Conservation (phyloP, 2,113 vertebrate genomes). For the Tichodroma muraria region DNA sequence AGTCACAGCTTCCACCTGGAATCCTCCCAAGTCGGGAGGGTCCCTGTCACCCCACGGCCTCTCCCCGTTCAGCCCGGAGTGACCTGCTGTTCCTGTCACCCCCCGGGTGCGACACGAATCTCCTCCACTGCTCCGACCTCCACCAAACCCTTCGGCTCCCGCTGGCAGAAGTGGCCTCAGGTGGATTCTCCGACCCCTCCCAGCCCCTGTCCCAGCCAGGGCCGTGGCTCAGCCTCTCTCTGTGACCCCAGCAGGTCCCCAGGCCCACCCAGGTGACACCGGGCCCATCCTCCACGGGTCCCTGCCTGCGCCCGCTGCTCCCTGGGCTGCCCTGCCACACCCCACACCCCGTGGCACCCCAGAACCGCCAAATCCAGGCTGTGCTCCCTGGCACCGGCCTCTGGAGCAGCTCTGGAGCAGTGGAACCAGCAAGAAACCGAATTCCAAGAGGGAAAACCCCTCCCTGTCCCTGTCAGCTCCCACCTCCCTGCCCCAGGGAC, state of each 20-base stretch:
- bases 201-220: not conserved
- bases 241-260: rapidly evolving
- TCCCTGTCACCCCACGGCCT: not conserved
- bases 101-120: not conserved
- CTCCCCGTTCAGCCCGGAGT: rapidly evolving
- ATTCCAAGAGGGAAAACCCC: not conserved
- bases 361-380: not conserved
- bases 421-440: rapidly evolving
- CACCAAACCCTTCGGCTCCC: not conserved
- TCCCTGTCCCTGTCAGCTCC: not conserved
- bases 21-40: rapidly evolving
- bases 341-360: rapidly evolving
- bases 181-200: rapidly evolving
- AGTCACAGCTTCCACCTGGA: not conserved
- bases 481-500: not conserved
- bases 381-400: not conserved
- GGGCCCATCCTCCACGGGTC: not conserved
- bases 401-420: not conserved
- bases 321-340: not conserved
- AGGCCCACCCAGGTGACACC: rapidly evolving
- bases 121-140: not conserved
- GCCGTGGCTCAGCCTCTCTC: not conserved
- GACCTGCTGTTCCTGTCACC: not conserved
- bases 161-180: rapidly evolving
- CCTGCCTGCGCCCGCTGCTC: not conserved